Conservation (phyloP, 2,797 vertebrate genomes). For the Poecilia wingei region DNA sequence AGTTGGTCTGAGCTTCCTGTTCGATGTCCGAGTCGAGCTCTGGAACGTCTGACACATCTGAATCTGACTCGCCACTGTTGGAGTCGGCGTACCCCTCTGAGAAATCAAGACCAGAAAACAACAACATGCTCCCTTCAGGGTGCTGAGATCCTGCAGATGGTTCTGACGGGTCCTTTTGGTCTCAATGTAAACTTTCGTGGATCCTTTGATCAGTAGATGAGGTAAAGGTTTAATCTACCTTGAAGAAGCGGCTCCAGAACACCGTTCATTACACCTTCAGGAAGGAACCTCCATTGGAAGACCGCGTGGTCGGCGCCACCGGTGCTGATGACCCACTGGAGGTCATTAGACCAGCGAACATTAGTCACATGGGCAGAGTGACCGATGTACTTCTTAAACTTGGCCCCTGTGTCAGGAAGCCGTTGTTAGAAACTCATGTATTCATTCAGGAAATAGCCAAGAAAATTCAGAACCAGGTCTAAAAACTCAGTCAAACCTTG, state of each 20-base stretch:
- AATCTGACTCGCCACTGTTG: slow-evolving; percentile 90
- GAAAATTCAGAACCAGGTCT: background rate
- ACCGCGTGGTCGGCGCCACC: slow-evolving; percentile 95
- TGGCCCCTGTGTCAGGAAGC: slow-evolving; percentile 83
- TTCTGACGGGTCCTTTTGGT: background rate
- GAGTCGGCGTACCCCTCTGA: slow-evolving; percentile 91
- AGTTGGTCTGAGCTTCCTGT: slow-evolving; percentile 95
- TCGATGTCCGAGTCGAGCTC: slow-evolving; percentile 97
- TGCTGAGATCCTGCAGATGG: background rate
- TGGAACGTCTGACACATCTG: slow-evolving; percentile 84
- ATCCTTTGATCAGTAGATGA: background rate
- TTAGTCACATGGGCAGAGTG: slow-evolving; percentile 97
- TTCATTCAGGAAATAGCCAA: background rate
- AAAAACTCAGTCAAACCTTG: background rate
- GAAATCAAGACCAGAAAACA: background rate
- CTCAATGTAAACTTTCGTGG: background rate
- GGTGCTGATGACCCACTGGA: slow-evolving; percentile 94
- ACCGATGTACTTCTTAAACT: slow-evolving; percentile 94
- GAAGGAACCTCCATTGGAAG: slow-evolving; percentile 97
- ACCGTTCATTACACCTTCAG: slow-evolving; percentile 90
- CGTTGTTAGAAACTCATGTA: background rate
- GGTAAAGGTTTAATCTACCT: slow-evolving; percentile 75
- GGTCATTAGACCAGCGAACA: slow-evolving; percentile 94
- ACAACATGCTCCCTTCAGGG: background rate
- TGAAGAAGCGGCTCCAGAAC: slow-evolving; percentile 87